Base-by-base conservation (phyloP, 1,140 invertebrate genomes). In the Brachionus calyciflorus region DNA sequence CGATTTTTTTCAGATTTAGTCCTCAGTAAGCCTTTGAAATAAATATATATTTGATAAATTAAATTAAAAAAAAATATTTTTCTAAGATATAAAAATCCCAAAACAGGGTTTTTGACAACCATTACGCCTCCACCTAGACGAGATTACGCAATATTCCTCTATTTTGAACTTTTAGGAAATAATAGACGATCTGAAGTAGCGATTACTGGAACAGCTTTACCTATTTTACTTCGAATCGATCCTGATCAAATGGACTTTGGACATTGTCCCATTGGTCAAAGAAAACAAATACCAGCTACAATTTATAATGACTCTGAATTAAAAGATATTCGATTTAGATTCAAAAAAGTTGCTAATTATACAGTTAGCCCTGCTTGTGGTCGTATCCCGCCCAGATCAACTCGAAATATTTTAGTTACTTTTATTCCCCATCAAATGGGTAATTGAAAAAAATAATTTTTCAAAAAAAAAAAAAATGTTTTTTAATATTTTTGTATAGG, bases 361-460 rank as follows among this genome's bases (percentile, higher is more conserved):
- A 80, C 78, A 26, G 78, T 80, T 6, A 79, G 81, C 49, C 84
- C 84, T 41, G 76, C 80, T 7, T 81, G 80, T 76, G 84, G 84
- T 12, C 81, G 81, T 63, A 81, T 85, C n/a, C 76, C 78, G 44
- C 81, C 84, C 19, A 79, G 80, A 30, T 77, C 80, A 19, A 78
- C 79, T 33, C 80, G 82, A 75, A 82, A 84, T 80, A 80, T 84
- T 24, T 81, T 82, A 14, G 82, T 85, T 70, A 81, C 82, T 26
- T 85, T 85, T 79, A 77, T 80, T 7, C 84, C 84, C 48, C 83
- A 82, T 78, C 83, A 85, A 82, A 81, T n/a, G n/a, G n/a, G n/a
- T n/a, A n/a, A n/a, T n/a, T n/a, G 79, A 75, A 83, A 83, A 84
- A 77, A 26, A 3, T n/a, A 28, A 26, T 60, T 5, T 6, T 33